phyloP scores from a whole-genome alignment of 2,888 invertebrate species.

The Prosapia bicincta region DNA sequence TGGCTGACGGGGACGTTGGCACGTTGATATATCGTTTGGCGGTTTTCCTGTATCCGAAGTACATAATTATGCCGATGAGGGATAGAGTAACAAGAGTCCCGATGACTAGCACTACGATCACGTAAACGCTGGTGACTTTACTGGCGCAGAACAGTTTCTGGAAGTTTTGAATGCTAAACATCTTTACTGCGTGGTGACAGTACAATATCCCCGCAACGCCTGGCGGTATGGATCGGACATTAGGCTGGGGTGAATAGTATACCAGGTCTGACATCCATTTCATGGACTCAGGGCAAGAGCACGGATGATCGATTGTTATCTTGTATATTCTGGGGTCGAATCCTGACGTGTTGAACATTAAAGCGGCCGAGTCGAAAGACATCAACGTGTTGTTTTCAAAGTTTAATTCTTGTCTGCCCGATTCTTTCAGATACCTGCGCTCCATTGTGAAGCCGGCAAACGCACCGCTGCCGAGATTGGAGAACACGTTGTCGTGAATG shows the following conservation, averaged over 20 bases:
- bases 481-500: constrained; percentile 63
- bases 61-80: constrained; percentile 2
- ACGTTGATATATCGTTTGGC: constrained; percentile 37
- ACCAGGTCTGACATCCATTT: constrained; percentile 37
- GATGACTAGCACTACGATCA: constrained; percentile 10
- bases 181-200: constrained; percentile 26
- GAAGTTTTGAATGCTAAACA: constrained; percentile 1
- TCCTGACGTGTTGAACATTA: constrained; percentile 55
- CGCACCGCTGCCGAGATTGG: constrained; percentile 56
- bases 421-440: constrained; percentile 25
- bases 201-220: constrained; percentile 31
- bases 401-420: constrained; percentile 50
- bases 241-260: constrained; percentile 31
- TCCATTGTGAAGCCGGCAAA: constrained; percentile 56
- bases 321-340: constrained; percentile 57
- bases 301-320: constrained; percentile 56
- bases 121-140: constrained; percentile 3
- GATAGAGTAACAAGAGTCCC: constrained; percentile 14
- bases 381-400: constrained; percentile 64
- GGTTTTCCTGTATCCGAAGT: constrained; percentile 5
- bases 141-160: constrained; percentile 14
- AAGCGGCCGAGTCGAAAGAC: constrained; percentile 54
- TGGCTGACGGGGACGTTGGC: constrained; percentile 34
- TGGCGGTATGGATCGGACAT: constrained; percentile 20
- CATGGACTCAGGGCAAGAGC: constrained; percentile 54